A percentile compares a stretch with the other conserved stretches of the same genome.
phyloP scores from a whole-genome alignment of 2,888 invertebrate species.

The Megamerina dolium region DNA sequence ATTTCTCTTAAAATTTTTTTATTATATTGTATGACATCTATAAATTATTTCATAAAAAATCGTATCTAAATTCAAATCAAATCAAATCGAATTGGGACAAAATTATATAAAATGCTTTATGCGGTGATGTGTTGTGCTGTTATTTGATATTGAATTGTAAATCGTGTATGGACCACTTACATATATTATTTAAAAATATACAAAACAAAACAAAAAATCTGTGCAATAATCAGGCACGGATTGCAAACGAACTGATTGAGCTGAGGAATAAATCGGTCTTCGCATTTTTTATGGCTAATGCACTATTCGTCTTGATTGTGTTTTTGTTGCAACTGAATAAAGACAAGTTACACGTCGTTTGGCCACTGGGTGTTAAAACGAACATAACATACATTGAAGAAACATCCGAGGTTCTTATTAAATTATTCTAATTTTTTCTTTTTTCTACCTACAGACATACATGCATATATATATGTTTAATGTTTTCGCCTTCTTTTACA shows the following conservation, averaged over 20 bases:
- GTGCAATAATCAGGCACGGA: conserved; percentile 66
- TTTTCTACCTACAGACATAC: not conserved
- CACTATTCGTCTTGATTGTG: conserved; percentile 97
- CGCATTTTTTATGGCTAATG: conserved; percentile 99
- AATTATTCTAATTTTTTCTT: conserved; percentile 10
- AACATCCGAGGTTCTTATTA: conserved; percentile 72
- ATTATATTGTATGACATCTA: conserved; percentile 12
- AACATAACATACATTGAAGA: conserved; percentile 92
- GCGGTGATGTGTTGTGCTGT: conserved; percentile 29
- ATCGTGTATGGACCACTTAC: too few relatives aligned
- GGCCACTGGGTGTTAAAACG: conserved; percentile 93
- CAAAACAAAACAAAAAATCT: too few relatives aligned
- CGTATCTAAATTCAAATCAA: too few relatives aligned
- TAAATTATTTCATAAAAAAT: conserved; percentile 15
- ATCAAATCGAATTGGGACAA: too few relatives aligned
- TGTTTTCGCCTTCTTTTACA: conserved; percentile 17
- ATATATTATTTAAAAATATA: too few relatives aligned
- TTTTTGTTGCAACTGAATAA: conserved; percentile 98
- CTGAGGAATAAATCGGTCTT: conserved; percentile 96
- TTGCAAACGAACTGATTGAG: conserved; percentile 85
- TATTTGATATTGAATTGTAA: too few relatives aligned
- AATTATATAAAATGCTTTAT: conserved; percentile 26
- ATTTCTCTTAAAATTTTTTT: conserved; percentile 11
- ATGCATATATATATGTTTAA: conserved; percentile 15
- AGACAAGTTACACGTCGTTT: conserved; percentile 94